Conservation (phyloP, 2,888 invertebrate species). For the Schizotus pectinicornis region DNA sequence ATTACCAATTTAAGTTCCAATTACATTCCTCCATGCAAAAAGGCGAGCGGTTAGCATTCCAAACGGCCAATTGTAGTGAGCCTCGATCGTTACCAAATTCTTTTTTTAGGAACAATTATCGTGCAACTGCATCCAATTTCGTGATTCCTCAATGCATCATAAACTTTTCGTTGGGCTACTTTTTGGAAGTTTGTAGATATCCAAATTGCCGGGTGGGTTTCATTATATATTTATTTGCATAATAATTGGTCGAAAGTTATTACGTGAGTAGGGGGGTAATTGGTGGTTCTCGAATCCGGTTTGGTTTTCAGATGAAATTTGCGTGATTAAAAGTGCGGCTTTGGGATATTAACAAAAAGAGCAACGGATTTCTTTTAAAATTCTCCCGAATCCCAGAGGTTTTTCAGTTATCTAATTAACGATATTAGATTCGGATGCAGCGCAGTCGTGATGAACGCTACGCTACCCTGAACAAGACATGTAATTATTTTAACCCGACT, state of each 20-base stretch:
- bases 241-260: background rate
- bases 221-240: too few species aligned
- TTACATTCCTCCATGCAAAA: conserved; percentile 5
- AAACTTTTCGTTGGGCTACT: too few species aligned
- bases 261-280: background rate
- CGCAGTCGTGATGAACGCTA: conserved; percentile 57
- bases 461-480: conserved; percentile 59
- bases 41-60: conserved; percentile 1
- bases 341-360: conserved; percentile 41
- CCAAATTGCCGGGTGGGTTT: too few species aligned
- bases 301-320: too few species aligned
- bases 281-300: too few species aligned
- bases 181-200: too few species aligned
- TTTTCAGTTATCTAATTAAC: conserved; percentile 59
- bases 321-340: conserved; percentile 33
- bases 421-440: conserved; percentile 60
- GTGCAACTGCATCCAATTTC: too few species aligned
- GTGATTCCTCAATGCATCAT: too few species aligned
- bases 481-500: conserved; percentile 60
- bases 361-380: conserved; percentile 46
- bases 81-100: too few species aligned
- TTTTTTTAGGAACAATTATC: too few species aligned
- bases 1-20: conserved; percentile 34
- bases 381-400: conserved; percentile 51
- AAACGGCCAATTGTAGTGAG: background rate